Evolutionary conservation across 2,888 invertebrate genomes (phyloP).

Genomic region (Ophion slaviceki): DNA sequence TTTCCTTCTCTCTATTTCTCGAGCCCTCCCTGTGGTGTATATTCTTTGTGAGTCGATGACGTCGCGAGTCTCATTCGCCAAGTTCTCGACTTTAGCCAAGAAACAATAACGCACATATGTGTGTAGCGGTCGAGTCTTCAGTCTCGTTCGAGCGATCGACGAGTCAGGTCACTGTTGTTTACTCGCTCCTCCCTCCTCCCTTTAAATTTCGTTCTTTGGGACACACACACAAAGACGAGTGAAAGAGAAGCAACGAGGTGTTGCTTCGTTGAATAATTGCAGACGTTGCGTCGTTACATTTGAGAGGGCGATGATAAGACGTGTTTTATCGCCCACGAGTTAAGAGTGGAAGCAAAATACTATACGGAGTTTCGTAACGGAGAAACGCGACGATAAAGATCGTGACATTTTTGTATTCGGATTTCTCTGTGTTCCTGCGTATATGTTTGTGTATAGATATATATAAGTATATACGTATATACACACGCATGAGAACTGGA

Average conservation of each 20-base stretch:
- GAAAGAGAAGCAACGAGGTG: background rate
- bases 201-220: background rate
- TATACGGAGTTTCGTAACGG: background rate
- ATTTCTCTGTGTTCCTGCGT: too few species aligned
- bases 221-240: background rate
- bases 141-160: constrained; percentile 1
- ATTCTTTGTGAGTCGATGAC: background rate
- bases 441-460: too few species aligned
- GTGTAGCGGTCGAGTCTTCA: background rate
- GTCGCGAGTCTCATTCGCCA: background rate
- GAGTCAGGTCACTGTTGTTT: background rate
- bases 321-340: background rate
- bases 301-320: too few species aligned
- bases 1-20: background rate
- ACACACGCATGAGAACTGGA: too few species aligned
- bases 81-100: background rate
- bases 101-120: background rate
- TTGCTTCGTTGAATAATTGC: background rate
- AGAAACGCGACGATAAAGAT: too few species aligned
- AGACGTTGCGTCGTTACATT: too few species aligned
- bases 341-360: background rate
- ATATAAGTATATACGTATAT: too few species aligned
- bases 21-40: background rate
- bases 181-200: background rate
- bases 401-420: too few species aligned